Evolutionary conservation across 2,113 vertebrate species (phyloP).

Genomic region (Paradoxurus hermaphroditus): DNA sequence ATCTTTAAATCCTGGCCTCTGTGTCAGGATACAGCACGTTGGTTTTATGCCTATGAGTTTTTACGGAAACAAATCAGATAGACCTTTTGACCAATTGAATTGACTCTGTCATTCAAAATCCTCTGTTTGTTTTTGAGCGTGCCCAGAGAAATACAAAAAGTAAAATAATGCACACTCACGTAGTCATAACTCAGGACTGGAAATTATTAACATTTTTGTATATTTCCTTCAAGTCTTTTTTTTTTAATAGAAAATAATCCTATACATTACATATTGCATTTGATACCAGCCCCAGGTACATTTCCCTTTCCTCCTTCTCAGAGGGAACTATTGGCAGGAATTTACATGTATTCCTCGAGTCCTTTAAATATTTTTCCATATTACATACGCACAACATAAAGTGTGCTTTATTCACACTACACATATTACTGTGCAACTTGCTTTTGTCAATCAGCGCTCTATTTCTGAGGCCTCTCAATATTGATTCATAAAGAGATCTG

Average conservation of each 20-base stretch:
- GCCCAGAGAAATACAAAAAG: not conserved
- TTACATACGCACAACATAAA: fast-evolving
- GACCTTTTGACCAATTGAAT: not conserved
- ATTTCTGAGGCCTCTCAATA: not conserved
- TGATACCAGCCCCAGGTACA: not conserved
- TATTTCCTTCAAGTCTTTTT: not conserved
- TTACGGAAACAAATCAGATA: not conserved
- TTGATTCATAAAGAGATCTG: not conserved
- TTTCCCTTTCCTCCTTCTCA: not conserved
- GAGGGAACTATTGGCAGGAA: not conserved
- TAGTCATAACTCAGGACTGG: not conserved
- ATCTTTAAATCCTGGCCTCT: not conserved
- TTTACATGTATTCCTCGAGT: not conserved
- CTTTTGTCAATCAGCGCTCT: not conserved
- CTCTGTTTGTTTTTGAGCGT: not conserved
- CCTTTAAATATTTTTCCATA: not conserved
- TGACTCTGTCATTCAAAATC: not conserved
- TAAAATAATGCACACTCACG: not conserved
- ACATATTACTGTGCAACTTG: not conserved
- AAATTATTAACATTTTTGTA: not conserved
- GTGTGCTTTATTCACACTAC: not conserved
- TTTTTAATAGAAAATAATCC: not conserved
- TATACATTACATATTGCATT: not conserved
- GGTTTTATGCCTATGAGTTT: not conserved
- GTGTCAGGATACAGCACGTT: fast-evolving